phyloP scores from a whole-genome alignment of 2,113 vertebrate genomes.

The Apteryx mantelli region DNA sequence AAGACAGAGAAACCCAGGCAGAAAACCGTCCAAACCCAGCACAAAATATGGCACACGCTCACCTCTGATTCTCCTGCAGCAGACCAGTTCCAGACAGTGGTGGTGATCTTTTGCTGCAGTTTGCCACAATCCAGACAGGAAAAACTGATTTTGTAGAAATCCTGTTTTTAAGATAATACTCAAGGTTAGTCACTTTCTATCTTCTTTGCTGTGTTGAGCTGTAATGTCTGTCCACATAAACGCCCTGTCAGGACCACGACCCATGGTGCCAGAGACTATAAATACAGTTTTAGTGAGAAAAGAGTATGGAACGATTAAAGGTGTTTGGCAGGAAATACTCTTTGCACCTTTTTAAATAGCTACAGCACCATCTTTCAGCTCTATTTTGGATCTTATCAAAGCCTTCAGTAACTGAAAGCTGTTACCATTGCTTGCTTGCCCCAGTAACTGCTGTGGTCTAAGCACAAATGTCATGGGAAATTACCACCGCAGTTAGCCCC shows the following conservation, averaged over 20 bases:
- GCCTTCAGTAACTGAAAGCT: not conserved
- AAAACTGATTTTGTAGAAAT: not conserved
- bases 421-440: not conserved
- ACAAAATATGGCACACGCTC: not conserved
- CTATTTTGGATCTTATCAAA: not conserved
- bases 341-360: slow-evolving; percentile 25
- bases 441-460: not conserved
- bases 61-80: not conserved
- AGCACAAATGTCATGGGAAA: not conserved
- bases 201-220: not conserved
- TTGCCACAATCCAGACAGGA: not conserved
- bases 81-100: not conserved
- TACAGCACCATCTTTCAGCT: not conserved
- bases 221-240: slow-evolving; percentile 23
- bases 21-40: not conserved
- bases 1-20: not conserved
- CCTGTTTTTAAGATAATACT: not conserved
- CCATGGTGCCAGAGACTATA: not conserved
- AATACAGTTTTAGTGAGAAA: not conserved
- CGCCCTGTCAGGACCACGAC: not conserved
- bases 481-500: not conserved
- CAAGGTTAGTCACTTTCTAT: not conserved
- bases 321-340: slow-evolving; percentile 18
- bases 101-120: not conserved
- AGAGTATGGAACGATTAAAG: not conserved